Conservation (phyloP, 2,888 invertebrate species). For the Xestobium rufovillosum region DNA sequence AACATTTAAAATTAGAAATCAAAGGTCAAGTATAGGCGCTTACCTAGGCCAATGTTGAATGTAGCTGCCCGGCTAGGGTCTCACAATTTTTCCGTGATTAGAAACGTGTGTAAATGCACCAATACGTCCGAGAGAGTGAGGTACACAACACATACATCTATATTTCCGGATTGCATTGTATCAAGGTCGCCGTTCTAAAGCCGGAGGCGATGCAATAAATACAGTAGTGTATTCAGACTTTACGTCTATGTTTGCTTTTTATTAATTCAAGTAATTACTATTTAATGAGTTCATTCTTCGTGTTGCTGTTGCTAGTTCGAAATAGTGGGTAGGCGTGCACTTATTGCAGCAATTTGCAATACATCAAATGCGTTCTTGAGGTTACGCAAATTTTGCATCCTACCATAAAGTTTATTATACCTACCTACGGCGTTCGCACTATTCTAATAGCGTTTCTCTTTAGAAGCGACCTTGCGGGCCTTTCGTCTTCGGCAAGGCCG, state of each 20-base stretch:
- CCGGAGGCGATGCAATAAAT: constrained; percentile 31
- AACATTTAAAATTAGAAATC: constrained; percentile 35
- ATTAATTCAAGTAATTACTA: constrained; percentile 1
- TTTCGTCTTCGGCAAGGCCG: no score
- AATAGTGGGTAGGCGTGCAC: no score
- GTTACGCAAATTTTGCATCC: no score
- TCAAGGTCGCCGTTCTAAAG: constrained; percentile 39
- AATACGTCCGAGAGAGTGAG: no score
- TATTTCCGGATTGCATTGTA: constrained; percentile 37
- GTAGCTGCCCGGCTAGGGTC: constrained; percentile 18
- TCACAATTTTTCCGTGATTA: constrained; percentile 1
- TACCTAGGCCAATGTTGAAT: constrained; percentile 27
- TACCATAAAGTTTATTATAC: no score
- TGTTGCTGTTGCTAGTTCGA: no score
- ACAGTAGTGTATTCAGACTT: constrained; percentile 13
- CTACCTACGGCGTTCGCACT: no score
- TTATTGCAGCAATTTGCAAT: no score
- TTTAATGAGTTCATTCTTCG: no score
- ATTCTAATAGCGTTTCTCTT: no score
- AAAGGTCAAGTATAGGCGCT: constrained; percentile 33
- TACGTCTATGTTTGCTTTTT: not conserved
- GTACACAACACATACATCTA: constrained; percentile 20
- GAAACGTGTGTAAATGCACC: not conserved
- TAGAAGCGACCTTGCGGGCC: no score
- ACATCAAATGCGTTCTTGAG: no score